Base-by-base conservation (phyloP, 2,797 vertebrate species). In the Pipistrellus nathusii region DNA sequence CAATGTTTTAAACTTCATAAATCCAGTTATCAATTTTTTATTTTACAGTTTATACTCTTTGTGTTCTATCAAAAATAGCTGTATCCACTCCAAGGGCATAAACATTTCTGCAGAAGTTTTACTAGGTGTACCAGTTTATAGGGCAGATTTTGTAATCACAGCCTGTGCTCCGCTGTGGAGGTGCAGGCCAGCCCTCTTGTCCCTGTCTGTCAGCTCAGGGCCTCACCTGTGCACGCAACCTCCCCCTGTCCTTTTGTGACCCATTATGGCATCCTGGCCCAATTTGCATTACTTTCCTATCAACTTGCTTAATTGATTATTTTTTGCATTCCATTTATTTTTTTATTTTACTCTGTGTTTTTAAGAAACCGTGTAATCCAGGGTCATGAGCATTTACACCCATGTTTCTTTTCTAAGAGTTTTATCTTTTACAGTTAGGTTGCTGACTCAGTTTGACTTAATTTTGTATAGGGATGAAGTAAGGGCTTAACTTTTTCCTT, bases 101-200 rank as follows among this genome's bases (percentile, higher is more conserved):
- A 44, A 64, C 2, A 53, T 53, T 88, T 91, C 82, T 41, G 14
- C 71, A 53, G 62, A 77, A 75, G 21, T 93, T 88, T 91, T 82
- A 53, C 51, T 20, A 53, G 18, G 51, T 53, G 17, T 53, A 53
- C 18, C 17, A 7, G 18, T 53, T 53, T 53, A 53, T 53, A 53
- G 51, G 20, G 51, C 6, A 7, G 51, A 53, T 20, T 53, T 53
- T 53, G 51, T 53, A 53, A 53, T 53, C 53, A 2, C 20, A 21
- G 53, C 20, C 53, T 21, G 53, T 3, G 3, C 53, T 55, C 20
- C 0, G 53, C 53, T 8, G 2, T 8, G 7, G 53, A 21, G 20
- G 20, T 55, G 53, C 8, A 8, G 53, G 53, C 53, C 8, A 55
- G 20, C 20, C 20, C 21, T 21, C 8, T 2, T 23, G 20, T 55